These are phyloP conservation scores for Lophotis ruficrista DNA, from an alignment of 2,113 vertebrate genomes.

Conservation along the genomic window DNA sequence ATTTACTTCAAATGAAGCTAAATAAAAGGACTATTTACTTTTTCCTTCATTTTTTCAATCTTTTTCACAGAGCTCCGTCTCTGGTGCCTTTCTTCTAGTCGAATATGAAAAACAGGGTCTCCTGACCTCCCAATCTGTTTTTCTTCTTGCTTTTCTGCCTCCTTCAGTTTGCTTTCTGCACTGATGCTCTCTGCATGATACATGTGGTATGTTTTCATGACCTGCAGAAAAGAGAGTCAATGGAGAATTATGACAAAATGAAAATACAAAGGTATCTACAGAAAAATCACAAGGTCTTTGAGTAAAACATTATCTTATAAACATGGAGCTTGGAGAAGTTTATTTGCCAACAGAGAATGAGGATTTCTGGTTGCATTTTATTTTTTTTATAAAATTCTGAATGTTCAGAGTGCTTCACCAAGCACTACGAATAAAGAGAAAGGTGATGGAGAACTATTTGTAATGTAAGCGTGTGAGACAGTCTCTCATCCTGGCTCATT, in stretches of 20 bases:
- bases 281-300: neutral
- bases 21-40: conserved; percentile 77
- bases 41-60: conserved; percentile 99
- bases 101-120: conserved; percentile 91
- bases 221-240: conserved; percentile 76
- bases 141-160: conserved; percentile 97
- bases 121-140: conserved; percentile 90
- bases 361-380: neutral
- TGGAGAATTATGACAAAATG: neutral
- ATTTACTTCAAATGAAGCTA: conserved; percentile 19
- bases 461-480: neutral
- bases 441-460: neutral
- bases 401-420: neutral
- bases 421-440: neutral
- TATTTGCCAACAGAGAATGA: neutral
- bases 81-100: conserved; percentile 91
- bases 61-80: conserved; percentile 97
- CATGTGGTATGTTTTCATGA: conserved; percentile 99
- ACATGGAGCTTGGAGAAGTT: neutral
- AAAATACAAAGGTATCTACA: neutral
- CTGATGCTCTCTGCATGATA: conserved; percentile 97
- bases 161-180: conserved; percentile 96
- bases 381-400: neutral
- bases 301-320: conserved; percentile 10
- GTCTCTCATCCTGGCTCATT: neutral